Conservation (phyloP, 2,888 invertebrate genomes). For the Stegana nigrithorax region DNA sequence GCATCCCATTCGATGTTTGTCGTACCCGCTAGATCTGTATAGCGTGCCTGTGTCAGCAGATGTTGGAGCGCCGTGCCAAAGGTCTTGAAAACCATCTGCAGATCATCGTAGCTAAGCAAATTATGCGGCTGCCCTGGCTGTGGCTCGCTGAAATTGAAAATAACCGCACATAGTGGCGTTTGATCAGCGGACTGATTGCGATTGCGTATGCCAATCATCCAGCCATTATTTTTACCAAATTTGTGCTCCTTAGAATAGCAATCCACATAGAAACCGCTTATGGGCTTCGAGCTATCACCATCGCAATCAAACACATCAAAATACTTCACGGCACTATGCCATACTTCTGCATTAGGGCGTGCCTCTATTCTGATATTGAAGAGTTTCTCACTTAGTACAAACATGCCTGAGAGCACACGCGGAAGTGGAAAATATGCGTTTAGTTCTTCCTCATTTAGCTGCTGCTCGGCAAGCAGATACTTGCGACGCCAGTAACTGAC, state of each 20-base stretch:
- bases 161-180: slow-evolving; percentile 82
- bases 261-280: slow-evolving; percentile 89
- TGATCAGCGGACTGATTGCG: slow-evolving; percentile 75
- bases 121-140: slow-evolving; percentile 75
- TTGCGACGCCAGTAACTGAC: slow-evolving; percentile 88
- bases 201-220: slow-evolving; percentile 84
- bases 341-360: slow-evolving; percentile 74
- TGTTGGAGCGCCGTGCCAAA: slow-evolving; percentile 91
- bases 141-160: slow-evolving; percentile 82
- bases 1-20: slow-evolving; percentile 96
- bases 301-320: slow-evolving; percentile 80
- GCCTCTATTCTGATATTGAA: slow-evolving; percentile 84
- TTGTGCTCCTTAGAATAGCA: slow-evolving; percentile 78
- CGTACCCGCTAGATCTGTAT: slow-evolving; percentile 86
- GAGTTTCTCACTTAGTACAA: slow-evolving; percentile 79
- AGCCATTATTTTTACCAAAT: slow-evolving; percentile 77
- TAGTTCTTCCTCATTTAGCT: slow-evolving; percentile 78
- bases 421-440: slow-evolving; percentile 86
- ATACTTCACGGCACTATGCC: slow-evolving; percentile 89
- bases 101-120: slow-evolving; percentile 80
- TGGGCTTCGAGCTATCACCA: slow-evolving; percentile 66
- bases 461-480: slow-evolving; percentile 75
- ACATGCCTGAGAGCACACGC: slow-evolving; percentile 82
- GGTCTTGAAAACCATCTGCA: slow-evolving; percentile 81
- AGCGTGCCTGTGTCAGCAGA: slow-evolving; percentile 83